Evolutionary conservation across 1,140 invertebrate species (phyloP), one percentile per base, ranked within the genome.

Genomic region (Matsumurasca onukii): DNA sequence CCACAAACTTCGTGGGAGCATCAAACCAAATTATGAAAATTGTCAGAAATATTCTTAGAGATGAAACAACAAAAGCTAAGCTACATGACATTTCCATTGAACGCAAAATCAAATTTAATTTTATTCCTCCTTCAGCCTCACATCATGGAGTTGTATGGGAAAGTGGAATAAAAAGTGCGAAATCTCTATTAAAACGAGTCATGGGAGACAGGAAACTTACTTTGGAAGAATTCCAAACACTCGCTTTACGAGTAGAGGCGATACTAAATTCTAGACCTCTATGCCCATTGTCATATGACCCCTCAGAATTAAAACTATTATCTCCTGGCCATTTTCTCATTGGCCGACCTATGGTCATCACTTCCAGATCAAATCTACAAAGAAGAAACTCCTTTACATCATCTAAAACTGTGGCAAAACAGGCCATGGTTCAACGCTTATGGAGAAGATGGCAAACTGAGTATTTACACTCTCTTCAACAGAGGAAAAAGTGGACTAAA

Each of bases 111-210:
- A 57, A 75, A 30, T 82, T 77, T 78, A 70, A 78, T 68, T 80
- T 81, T 66, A 79, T 75, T 48, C 77, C 78, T 9, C 77, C 78
- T 9, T 27, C 64, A 48, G 74, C 74, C 31, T 76, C 78, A 0
- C 76, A 80, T 66, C 75, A 76, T 49, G 79, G 80, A 31, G 79
- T 80, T n/a, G 29, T 77, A 64, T 78, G 76, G 81, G 73, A 82
- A 70, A 70, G 72, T 67, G 72, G 70, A 39, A 75, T 76, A 25
- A 74, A 71, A 67, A 71, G 66, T 0, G 55, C 64, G 17, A 76
- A 75, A 70, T 29, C 68, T 29, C 71, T 74, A 59, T 51, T 79
- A 2, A 57, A 59, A 24, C 24, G 65, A 12, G 49, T 72, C 12
- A 30, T 71, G 17, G 52, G 67, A 25, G 22, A 71, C 17, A 48